Evolutionary conservation across 2,797 vertebrate genomes (phyloP).

Genomic region (Zalophus californianus): DNA sequence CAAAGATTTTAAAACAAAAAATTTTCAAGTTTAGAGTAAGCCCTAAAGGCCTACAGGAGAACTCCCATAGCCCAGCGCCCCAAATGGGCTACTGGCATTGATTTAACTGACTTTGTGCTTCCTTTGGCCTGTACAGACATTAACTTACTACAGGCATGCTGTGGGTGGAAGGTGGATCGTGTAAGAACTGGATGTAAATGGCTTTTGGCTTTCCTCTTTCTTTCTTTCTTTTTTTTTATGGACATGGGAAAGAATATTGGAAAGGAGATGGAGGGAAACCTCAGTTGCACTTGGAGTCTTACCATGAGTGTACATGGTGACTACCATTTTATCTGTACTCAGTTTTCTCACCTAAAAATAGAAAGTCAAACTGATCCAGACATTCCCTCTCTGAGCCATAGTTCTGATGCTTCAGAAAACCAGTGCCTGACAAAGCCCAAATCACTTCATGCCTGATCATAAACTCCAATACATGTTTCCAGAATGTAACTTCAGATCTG

Average conservation of each 20-base stretch:
- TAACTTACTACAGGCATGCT: background rate
- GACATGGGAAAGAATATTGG: background rate
- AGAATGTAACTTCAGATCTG: background rate
- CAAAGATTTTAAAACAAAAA: too few species aligned
- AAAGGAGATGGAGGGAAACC: background rate
- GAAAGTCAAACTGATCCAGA: background rate
- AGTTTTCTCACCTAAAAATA: background rate
- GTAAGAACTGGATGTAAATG: background rate
- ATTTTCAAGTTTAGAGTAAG: too few species aligned
- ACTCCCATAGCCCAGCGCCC: background rate
- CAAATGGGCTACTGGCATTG: background rate
- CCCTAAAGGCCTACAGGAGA: background rate
- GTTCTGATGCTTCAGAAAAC: background rate
- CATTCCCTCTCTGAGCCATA: background rate
- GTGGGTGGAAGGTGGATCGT: background rate
- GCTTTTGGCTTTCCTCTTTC: background rate
- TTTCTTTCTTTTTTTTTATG: background rate
- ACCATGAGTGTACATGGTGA: background rate
- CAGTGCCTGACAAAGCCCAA: background rate
- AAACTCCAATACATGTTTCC: background rate
- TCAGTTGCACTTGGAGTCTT: background rate
- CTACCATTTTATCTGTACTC: background rate
- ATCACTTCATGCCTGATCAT: background rate
- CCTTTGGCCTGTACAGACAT: background rate
- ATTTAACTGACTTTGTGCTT: background rate